A percentile compares a stretch with the other conserved stretches of the same genome.
Evolutionary conservation across 2,797 vertebrate species (phyloP).

Genomic region (Tragelaphus eurycerus): DNA sequence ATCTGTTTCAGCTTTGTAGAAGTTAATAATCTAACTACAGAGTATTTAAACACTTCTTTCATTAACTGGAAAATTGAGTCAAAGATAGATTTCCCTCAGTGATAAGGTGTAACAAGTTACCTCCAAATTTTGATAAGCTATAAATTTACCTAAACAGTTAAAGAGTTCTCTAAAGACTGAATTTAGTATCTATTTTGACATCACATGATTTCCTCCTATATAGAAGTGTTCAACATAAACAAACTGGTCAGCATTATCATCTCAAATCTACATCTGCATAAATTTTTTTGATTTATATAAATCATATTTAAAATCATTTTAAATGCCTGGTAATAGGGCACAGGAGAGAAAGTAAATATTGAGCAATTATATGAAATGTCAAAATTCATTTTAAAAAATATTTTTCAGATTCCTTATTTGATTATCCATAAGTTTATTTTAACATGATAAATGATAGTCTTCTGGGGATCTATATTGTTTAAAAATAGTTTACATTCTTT

Average conservation of each 20-base stretch:
- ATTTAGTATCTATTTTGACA: slow-evolving; percentile 70
- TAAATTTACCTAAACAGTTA: slow-evolving; percentile 48
- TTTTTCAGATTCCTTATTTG: slow-evolving; percentile 44
- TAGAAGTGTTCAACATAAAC: slow-evolving; percentile 67
- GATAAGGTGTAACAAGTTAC: slow-evolving; percentile 72
- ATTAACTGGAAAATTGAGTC: slow-evolving; percentile 86
- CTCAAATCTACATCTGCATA: slow-evolving; percentile 74
- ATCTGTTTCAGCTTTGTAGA: slow-evolving; percentile 97
- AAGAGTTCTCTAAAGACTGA: slow-evolving; percentile 69
- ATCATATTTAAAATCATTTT: slow-evolving; percentile 69
- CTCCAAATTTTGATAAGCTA: slow-evolving; percentile 76
- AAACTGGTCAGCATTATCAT: slow-evolving; percentile 71
- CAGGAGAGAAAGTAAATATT: slow-evolving; percentile 69
- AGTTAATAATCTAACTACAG: slow-evolving; percentile 92
- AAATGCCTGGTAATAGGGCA: slow-evolving; percentile 6
- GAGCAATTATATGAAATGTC: slow-evolving; percentile 64
- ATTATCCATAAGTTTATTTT: slow-evolving; percentile 38
- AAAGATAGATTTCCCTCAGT: slow-evolving; percentile 79
- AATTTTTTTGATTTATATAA: slow-evolving; percentile 73
- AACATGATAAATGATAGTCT: slow-evolving; percentile 39
- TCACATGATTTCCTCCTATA: slow-evolving; percentile 70
- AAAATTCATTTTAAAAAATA: slow-evolving; percentile 55
- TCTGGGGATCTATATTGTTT: slow-evolving; percentile 36
- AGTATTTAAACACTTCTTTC: slow-evolving; percentile 92
- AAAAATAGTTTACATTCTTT: slow-evolving; percentile 40